Base-by-base conservation (phyloP, 64 coral and sea anemone species). In the Orbicella faveolata region DNA sequence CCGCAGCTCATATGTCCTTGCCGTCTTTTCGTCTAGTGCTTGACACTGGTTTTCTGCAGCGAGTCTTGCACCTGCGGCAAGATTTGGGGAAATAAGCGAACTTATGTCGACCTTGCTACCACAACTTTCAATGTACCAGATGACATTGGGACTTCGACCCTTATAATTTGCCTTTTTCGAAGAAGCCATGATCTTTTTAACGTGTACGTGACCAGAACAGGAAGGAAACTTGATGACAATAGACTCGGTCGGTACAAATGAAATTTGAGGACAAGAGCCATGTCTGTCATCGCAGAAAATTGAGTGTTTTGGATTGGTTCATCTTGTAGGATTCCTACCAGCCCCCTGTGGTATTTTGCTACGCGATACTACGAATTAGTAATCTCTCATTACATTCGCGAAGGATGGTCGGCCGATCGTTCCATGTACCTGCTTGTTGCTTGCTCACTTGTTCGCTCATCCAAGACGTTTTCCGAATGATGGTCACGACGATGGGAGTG, bases 31-130 rank as follows among this genome's bases (percentile, higher is more conserved):
- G 14, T 82, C 87, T 5, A 83, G 63, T 1, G 55, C 30, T 8
- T 82, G 34, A 6, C 12, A 36, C 36, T 79, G 52, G 39, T 93
- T 93, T 69, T 93, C 65, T 16, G 86, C 92, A 4, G 87, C 92
- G 1, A 93, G 79, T 72, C 65, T 83, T 52, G 92, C 77, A 25
- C 92, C 92, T 16, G 66, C 92, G 16, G 78, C 91, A 73, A 88
- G 63, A 65, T 93, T 93, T 17, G 75, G 44, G 23, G 33, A 0
- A 7, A 93, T 33, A 1, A 88, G 33, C 2, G 18, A 9, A 33
- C 63, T 6, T 1, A 93, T 63, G 36, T 93, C 69, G 21, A 16
- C 66, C 15, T 88, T 67, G 67, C 88, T 88, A 0, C 91, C 91
- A 88, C 84, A 54, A 57, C 84, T 81, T 67, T 70, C 13, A 41